phyloP scores from a whole-genome alignment of 2,113 vertebrate species.

The Hassar affinis region DNA sequence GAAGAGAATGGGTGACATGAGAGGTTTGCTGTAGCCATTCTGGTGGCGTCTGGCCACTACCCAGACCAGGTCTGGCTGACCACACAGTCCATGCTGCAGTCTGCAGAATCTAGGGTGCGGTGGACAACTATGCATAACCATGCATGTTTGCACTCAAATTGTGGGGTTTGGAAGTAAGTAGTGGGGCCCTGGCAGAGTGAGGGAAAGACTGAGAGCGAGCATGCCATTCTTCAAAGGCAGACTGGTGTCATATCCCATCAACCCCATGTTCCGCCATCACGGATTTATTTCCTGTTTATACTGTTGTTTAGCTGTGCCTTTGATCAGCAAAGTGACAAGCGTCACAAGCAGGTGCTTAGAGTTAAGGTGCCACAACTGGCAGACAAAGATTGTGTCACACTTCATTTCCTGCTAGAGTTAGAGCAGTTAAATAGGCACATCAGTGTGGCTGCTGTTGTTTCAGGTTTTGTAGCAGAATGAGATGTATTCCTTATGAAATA shows the following conservation, averaged over 20 bases:
- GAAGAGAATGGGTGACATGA: constrained; percentile 55
- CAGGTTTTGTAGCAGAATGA: not conserved
- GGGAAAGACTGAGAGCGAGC: constrained; percentile 17
- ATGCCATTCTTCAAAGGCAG: constrained; percentile 33
- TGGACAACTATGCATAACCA: constrained; percentile 40
- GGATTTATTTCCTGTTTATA: constrained; percentile 45
- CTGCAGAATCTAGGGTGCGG: constrained; percentile 56
- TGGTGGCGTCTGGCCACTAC: constrained; percentile 64
- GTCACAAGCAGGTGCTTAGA: constrained; percentile 47
- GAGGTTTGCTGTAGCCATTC: constrained; percentile 53
- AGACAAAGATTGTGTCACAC: constrained; percentile 31
- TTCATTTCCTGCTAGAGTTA: not conserved
- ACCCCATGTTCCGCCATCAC: constrained; percentile 4
- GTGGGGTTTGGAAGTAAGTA: constrained; percentile 66
- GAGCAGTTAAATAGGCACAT: constrained; percentile 15
- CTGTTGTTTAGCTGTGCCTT: constrained; percentile 40
- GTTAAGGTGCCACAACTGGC: constrained; percentile 29
- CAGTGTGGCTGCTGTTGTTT: constrained; percentile 12
- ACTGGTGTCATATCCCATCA: constrained; percentile 40
- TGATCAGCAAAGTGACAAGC: constrained; percentile 38
- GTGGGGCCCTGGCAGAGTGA: constrained; percentile 53
- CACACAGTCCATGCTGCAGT: constrained; percentile 70
- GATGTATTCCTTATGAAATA: constrained; percentile 17
- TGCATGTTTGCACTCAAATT: constrained; percentile 58
- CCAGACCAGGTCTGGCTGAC: constrained; percentile 67